Evolutionary conservation across 2,113 vertebrate species (phyloP).

Genomic region (Arvicanthis niloticus): DNA sequence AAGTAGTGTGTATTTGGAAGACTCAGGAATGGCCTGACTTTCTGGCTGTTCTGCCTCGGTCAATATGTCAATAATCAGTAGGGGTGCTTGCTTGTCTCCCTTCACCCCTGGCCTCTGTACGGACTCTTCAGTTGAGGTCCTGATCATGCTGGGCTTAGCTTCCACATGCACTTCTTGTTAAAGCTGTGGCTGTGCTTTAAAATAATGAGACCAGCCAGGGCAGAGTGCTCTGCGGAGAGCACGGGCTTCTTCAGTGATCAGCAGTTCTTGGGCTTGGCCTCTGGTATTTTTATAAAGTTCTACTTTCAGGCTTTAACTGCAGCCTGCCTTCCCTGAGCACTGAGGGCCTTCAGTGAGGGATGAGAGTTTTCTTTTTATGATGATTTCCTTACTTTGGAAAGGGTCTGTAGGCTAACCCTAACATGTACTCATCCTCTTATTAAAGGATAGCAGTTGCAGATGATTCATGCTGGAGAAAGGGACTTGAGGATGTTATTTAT

Average conservation of each 20-base stretch:
- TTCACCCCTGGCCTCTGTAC: slow-evolving; percentile 62
- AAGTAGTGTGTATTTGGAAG: slow-evolving; percentile 66
- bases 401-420: not conserved
- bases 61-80: slow-evolving; percentile 69
- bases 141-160: not conserved
- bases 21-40: slow-evolving; percentile 64
- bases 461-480: slow-evolving; percentile 18
- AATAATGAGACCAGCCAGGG: slow-evolving; percentile 63
- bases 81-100: slow-evolving; percentile 36
- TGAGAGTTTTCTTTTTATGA: not conserved
- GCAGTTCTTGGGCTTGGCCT: not conserved
- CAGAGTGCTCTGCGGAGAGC: slow-evolving; percentile 37
- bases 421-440: not conserved
- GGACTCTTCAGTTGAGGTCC: slow-evolving; percentile 40
- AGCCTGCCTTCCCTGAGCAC: not conserved
- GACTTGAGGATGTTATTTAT: not conserved
- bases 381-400: not conserved
- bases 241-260: not conserved
- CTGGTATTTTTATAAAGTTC: slow-evolving; percentile 40
- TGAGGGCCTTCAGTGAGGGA: not conserved
- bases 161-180: slow-evolving; percentile 72
- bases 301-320: slow-evolving; percentile 1
- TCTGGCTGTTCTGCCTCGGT: slow-evolving; percentile 48
- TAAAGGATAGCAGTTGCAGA: not conserved
- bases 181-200: slow-evolving; percentile 69